These are phyloP conservation scores for Neotoxoptera formosana DNA, from an alignment of 1,140 invertebrate genomes.

Conservation along the genomic window DNA sequence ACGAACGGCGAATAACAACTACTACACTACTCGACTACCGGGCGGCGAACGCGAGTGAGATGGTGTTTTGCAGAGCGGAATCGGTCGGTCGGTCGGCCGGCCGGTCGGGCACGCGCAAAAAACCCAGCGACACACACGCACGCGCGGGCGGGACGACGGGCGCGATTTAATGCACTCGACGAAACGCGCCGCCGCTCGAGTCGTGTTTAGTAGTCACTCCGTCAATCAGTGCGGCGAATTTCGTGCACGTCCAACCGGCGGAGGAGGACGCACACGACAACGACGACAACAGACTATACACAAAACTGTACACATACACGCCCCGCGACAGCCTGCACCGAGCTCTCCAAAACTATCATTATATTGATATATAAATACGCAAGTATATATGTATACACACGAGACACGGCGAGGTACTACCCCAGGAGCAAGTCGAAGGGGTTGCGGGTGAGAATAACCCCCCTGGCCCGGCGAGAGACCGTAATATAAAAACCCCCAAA, in stretches of 20 bases:
- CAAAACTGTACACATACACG: not conserved
- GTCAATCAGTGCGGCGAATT: not conserved
- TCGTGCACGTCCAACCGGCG: not conserved
- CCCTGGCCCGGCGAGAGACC: not conserved
- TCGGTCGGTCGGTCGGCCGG: not conserved
- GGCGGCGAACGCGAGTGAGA: not conserved
- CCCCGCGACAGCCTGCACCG: not conserved
- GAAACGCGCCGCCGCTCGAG: not conserved
- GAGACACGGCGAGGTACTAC: not conserved
- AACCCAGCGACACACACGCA: not conserved
- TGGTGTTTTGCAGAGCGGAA: not conserved
- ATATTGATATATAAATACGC: not conserved
- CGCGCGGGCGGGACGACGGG: too few species aligned
- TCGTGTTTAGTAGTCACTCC: not conserved
- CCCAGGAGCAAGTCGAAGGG: not conserved
- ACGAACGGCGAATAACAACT: not conserved
- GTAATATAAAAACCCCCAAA: conserved; percentile 12
- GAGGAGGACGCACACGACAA: not conserved
- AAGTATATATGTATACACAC: not conserved
- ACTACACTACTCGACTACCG: conserved; percentile 7
- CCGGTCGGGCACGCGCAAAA: not conserved
- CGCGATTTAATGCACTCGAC: not conserved
- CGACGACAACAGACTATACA: not conserved
- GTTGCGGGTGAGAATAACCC: not conserved
- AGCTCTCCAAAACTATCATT: not conserved